Base-by-base conservation (phyloP, 2,797 vertebrate genomes). In the Acestrorhynchus altus region DNA sequence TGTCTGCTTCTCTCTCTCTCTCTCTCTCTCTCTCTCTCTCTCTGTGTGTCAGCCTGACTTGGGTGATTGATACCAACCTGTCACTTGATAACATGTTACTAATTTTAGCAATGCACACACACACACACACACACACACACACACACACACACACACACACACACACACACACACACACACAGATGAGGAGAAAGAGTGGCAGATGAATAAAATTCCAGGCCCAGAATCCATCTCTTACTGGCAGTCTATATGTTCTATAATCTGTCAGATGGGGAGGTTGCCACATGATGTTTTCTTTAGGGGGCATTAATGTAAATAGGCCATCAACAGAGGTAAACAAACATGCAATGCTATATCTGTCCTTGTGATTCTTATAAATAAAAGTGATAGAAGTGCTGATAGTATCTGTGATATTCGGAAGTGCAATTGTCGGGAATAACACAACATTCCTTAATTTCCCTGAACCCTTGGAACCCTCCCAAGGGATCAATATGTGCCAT, bases 151-250 rank as follows among this genome's bases (percentile, higher is more conserved):
- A 68, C 77, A 61, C 71, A 15, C 71, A 42, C 22, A n/a, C 52
- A 49, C 26, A 57, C 24, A 77, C 57, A 26, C 11, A 15, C 20
- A 42, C 67, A 52, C 63, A 49, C 63, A 39, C 65, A 69, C 83
- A 79, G 83, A 78, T 78, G 83, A 78, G 80, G 78, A 89, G 74
- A 84, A 74, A 15, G 70, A 86, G 85, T 88, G 89, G 88, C 86
- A 91, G 90, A 90, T 92, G 88, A 91, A 93, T 88, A 86, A 88
- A 85, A 88, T 80, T 81, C 80, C 49, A 73, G 73, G 87, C 82
- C 87, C 82, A 74, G 80, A 90, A 89, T 89, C 84, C 83, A 88
- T 91, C 87, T 87, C 84, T 82, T 91, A 90, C 91, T 85, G 85
- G 86, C 80, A 85, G 74, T 80, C 83, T 84, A 91, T 89, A 86